Conservation (phyloP, 2,113 vertebrate genomes). For the Laterallus jamaicensis region DNA sequence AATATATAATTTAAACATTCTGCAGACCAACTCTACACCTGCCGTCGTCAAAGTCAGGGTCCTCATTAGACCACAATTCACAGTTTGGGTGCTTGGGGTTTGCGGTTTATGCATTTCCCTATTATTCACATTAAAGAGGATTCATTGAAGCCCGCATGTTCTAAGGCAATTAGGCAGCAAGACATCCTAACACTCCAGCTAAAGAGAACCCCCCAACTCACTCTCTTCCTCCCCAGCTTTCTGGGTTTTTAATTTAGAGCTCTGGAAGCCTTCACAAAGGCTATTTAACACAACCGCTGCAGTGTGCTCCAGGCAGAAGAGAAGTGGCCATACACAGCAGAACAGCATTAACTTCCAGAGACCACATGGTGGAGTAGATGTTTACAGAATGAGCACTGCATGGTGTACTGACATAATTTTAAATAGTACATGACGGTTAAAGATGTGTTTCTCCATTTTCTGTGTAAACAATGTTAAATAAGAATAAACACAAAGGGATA, state of each 20-base stretch:
- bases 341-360: slow-evolving; percentile 56
- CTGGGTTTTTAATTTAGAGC: slow-evolving; percentile 39
- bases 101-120: not conserved
- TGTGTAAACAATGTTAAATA: slow-evolving; percentile 70
- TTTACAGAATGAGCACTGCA: slow-evolving; percentile 60
- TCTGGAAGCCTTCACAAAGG: slow-evolving; percentile 47
- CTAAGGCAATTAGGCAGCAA: slow-evolving; percentile 44
- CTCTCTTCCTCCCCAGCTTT: not conserved
- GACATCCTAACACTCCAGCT: not conserved
- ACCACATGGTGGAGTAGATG: slow-evolving; percentile 72
- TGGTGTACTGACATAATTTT: slow-evolving; percentile 30
- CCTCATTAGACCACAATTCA: slow-evolving; percentile 3
- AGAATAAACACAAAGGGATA: slow-evolving; percentile 63
- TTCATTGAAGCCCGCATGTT: slow-evolving; percentile 6
- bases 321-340: not conserved
- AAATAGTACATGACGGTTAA: slow-evolving; percentile 53
- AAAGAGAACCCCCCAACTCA: not conserved
- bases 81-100: not conserved
- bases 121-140: slow-evolving; percentile 32
- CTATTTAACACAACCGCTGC: slow-evolving; percentile 38
- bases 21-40: not conserved
- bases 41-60: not conserved
- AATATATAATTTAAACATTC: not conserved
- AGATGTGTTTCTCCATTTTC: slow-evolving; percentile 71
- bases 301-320: slow-evolving; percentile 1